Base-by-base conservation (phyloP, 2,888 invertebrate genomes). In the Endotricha flammealis region DNA sequence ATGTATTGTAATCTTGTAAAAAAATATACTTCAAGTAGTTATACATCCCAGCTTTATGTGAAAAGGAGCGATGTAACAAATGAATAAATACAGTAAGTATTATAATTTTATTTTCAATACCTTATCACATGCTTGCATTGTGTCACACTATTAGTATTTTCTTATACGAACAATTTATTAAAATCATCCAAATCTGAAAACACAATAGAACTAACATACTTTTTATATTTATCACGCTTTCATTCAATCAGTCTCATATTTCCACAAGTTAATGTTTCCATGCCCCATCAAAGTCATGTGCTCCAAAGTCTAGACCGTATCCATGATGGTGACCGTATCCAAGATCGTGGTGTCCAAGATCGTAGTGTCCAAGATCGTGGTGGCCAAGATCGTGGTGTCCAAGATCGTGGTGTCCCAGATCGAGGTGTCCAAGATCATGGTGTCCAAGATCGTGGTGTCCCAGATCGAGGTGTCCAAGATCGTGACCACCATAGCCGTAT, bases 261-360 rank as follows among this genome's bases (percentile, higher is more conserved):
- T 6, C 40, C 43, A 37, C 33, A 33, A 17, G 20, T 53, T 50
- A 62, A 55, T 66, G 59, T 41, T 62, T 58, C 59, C 51, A 62
- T 25, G 45, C 39, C 12, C 36, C 36, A n/a, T 28, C 41, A 4
- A 39, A 38, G 4, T 41, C 20, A 6, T 20, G 20, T 2, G 20
- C 20, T 20, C 20, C 20, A 7, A 20, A 20, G 20, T 20, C 20
- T 4, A 6, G 3, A 7, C 7, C 20, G 20, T 20, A n/a, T 8
- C 8, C 20, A 20, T n/a, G n/a, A n/a, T n/a, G n/a, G n/a, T n/a
- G n/a, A n/a, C n/a, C n/a, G n/a, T n/a, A n/a, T n/a, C 45, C 53
- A 10, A 31, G 25, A 12, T 20, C 41, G 32, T 10, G n/a, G n/a
- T n/a, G n/a, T n/a, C n/a, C n/a, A n/a, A n/a, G n/a, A n/a, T n/a